Conservation (phyloP, 2,113 vertebrate species). For the Herpetotheres cachinnans region DNA sequence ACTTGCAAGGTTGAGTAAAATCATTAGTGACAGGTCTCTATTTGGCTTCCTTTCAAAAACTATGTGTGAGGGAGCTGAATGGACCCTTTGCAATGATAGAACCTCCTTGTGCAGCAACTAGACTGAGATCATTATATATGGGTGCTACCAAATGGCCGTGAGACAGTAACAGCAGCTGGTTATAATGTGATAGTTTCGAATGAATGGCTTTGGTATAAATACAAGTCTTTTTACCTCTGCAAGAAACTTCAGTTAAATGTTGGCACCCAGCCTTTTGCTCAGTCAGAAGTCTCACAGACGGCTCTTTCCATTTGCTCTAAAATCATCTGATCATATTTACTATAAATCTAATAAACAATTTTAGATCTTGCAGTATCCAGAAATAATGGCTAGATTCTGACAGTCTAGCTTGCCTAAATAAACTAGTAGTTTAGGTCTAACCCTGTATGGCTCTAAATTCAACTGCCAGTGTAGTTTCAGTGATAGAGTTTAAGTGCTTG, state of each 20-base stretch:
- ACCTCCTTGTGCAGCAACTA: not conserved
- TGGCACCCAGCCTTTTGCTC: not conserved
- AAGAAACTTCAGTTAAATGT: not conserved
- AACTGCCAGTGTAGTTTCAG: not conserved
- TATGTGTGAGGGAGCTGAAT: not conserved
- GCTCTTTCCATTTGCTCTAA: not conserved
- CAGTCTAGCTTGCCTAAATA: not conserved
- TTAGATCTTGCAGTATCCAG: not conserved
- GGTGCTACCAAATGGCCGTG: not conserved
- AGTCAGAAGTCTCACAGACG: not conserved
- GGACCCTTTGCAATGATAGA: not conserved
- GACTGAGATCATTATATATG: not conserved
- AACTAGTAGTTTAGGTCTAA: not conserved
- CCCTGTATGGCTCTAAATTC: not conserved
- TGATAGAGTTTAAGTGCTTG: not conserved
- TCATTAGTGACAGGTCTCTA: not conserved
- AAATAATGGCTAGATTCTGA: not conserved
- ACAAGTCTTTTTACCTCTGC: not conserved
- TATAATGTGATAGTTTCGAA: not conserved
- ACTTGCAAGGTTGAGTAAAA: not conserved
- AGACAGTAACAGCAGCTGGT: not conserved
- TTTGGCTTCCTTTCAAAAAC: not conserved
- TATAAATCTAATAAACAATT: not conserved
- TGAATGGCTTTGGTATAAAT: not conserved
- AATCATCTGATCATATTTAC: not conserved